phyloP scores from a whole-genome alignment of 1,140 invertebrate genomes.

The Phortica variegata region DNA sequence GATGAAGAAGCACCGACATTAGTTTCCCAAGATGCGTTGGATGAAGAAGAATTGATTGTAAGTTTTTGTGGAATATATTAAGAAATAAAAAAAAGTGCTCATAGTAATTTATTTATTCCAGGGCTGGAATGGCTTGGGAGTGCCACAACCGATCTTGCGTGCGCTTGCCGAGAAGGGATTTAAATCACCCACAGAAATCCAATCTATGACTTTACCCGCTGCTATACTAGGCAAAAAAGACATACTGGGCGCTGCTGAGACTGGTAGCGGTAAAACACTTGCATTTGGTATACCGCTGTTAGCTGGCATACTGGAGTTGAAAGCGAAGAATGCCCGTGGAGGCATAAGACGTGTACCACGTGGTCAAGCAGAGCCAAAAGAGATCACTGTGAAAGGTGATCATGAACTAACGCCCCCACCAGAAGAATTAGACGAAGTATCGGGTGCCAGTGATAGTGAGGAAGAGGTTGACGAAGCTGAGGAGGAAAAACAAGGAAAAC shows the following conservation, averaged over 20 bases:
- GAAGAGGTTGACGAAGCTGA: slow-evolving; percentile 53
- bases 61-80: not conserved
- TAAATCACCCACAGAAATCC: slow-evolving; percentile 80
- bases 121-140: slow-evolving; percentile 71
- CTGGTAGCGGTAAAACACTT: slow-evolving; percentile 96
- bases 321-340: slow-evolving; percentile 55
- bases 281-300: slow-evolving; percentile 95
- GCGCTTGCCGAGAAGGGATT: slow-evolving; percentile 78
- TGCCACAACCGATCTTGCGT: slow-evolving; percentile 70
- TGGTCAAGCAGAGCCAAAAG: slow-evolving; percentile 52
- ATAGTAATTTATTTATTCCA: slow-evolving; percentile 49
- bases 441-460: slow-evolving; percentile 48
- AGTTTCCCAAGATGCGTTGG: slow-evolving; percentile 4
- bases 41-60: slow-evolving; percentile 29
- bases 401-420: slow-evolving; percentile 46
- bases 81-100: too few relatives aligned
- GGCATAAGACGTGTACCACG: slow-evolving; percentile 50
- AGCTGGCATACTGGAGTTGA: slow-evolving; percentile 75
- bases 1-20: slow-evolving; percentile 21
- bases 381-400: slow-evolving; percentile 25
- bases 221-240: slow-evolving; percentile 82
- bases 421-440: slow-evolving; percentile 44
- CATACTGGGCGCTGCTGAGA: slow-evolving; percentile 94
- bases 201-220: slow-evolving; percentile 73
- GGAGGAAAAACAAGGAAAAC: slow-evolving; percentile 55